Percentiles rank a stretch among this genome's conserved stretches.
Conservation (phyloP, 2,888 invertebrate species). For the Busseola fusca region DNA sequence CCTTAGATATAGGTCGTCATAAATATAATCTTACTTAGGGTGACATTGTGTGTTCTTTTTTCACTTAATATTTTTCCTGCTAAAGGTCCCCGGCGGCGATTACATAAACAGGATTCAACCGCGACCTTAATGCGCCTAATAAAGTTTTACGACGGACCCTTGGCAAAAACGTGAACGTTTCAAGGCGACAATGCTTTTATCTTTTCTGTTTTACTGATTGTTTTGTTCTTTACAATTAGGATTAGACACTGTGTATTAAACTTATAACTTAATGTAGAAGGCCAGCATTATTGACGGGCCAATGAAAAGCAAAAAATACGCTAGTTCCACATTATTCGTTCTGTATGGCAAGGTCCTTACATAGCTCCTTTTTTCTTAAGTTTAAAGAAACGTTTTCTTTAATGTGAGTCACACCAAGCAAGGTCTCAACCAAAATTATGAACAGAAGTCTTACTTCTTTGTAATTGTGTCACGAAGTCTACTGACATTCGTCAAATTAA, state of each 20-base stretch:
- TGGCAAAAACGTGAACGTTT: constrained; percentile 86
- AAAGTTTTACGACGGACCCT: constrained; percentile 89
- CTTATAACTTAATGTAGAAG: constrained; percentile 43
- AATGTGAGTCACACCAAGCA: not conserved
- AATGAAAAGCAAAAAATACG: constrained; percentile 28
- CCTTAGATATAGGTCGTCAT: constrained; percentile 72
- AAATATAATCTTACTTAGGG: constrained; percentile 82
- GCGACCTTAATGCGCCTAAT: constrained; percentile 89
- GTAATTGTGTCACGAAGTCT: constrained; percentile 8
- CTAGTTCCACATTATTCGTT: constrained; percentile 11
- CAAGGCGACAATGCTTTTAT: constrained; percentile 89
- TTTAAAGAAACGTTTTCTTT: constrained; percentile 21
- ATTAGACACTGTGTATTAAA: constrained; percentile 69
- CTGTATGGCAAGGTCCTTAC: constrained; percentile 7
- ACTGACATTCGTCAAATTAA: constrained; percentile 10
- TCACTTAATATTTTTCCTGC: constrained; percentile 88
- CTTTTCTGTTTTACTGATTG: constrained; percentile 87
- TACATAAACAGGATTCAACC: constrained; percentile 89
- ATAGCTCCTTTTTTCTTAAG: constrained; percentile 19
- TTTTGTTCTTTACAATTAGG: constrained; percentile 82
- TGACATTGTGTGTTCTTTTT: constrained; percentile 85
- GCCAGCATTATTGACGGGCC: constrained; percentile 10
- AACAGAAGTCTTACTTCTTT: not conserved
- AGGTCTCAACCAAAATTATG: not conserved
- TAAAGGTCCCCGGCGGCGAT: constrained; percentile 87